phyloP scores from a whole-genome alignment of 2,888 invertebrate species.

The Steinernema carpocapsae region DNA sequence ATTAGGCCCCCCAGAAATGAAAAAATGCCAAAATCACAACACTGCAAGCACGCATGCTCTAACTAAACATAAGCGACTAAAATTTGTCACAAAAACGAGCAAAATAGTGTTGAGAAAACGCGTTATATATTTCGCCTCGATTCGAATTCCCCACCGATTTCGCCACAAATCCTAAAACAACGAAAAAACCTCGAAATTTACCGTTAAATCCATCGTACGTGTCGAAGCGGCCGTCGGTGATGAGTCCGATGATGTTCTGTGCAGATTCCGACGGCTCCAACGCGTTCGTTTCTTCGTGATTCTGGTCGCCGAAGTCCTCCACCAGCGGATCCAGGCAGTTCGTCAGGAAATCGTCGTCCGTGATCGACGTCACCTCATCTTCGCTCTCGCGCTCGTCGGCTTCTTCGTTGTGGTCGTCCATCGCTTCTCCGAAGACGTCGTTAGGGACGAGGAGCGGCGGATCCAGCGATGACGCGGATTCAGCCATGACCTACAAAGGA shows the following conservation, averaged over 20 bases:
- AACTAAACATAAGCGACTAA: no score
- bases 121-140: no score
- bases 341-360: not conserved
- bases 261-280: conserved; percentile 9
- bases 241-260: not conserved
- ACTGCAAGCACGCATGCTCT: no score
- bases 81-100: no score
- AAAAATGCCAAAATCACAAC: no score
- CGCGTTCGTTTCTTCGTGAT: not conserved
- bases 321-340: conserved; percentile 1
- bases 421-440: not conserved
- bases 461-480: no score
- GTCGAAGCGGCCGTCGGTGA: not conserved
- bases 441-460: not conserved
- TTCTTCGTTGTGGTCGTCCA: no score
- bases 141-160: no score
- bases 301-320: not conserved
- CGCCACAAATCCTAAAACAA: no score
- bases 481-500: not conserved
- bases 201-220: no score
- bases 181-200: no score
- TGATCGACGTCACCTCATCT: not conserved
- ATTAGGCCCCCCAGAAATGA: not conserved
- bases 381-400: not conserved
- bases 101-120: no score